Evolutionary conservation across 2,888 invertebrate species (phyloP).

Genomic region (Caenorhabditis panamensis): DNA sequence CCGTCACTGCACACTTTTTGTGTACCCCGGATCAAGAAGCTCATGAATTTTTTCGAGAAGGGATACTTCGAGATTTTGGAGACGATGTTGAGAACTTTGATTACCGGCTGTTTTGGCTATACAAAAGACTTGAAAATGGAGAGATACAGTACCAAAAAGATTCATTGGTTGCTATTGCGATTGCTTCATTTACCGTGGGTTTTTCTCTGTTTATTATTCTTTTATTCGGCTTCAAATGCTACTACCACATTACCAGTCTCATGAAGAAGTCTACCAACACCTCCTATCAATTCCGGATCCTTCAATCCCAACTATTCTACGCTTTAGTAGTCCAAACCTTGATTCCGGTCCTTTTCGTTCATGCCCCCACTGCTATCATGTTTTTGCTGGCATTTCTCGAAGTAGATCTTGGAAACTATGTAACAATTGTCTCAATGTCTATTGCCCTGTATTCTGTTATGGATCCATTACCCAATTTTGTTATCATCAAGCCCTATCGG

Average conservation of each 20-base stretch:
- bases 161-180: no score
- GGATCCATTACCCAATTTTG: constrained; percentile 29
- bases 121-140: constrained; percentile 27
- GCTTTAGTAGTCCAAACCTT: constrained; percentile 45
- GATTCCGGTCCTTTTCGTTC: constrained; percentile 39
- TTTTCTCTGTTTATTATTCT: constrained; percentile 32
- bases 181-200: constrained; percentile 16
- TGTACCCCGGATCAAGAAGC: constrained; percentile 26
- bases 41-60: constrained; percentile 24
- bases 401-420: constrained; percentile 37
- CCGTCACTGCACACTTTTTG: constrained; percentile 17
- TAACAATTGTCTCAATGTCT: constrained; percentile 43
- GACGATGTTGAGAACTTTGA: constrained; percentile 6
- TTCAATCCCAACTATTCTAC: constrained; percentile 41
- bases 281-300: constrained; percentile 21
- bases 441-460: constrained; percentile 38
- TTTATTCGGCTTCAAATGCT: constrained; percentile 32
- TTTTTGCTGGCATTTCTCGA: constrained; percentile 32
- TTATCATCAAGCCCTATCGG: constrained; percentile 31
- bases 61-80: constrained; percentile 7
- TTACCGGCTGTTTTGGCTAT: constrained; percentile 37
- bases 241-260: constrained; percentile 26
- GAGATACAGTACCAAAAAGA: no score
- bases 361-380: constrained; percentile 37
- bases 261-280: constrained; percentile 13